These are phyloP conservation scores for Eupeodes latifasciatus DNA, from an alignment of 2,888 invertebrate genomes.

Conservation along the genomic window DNA sequence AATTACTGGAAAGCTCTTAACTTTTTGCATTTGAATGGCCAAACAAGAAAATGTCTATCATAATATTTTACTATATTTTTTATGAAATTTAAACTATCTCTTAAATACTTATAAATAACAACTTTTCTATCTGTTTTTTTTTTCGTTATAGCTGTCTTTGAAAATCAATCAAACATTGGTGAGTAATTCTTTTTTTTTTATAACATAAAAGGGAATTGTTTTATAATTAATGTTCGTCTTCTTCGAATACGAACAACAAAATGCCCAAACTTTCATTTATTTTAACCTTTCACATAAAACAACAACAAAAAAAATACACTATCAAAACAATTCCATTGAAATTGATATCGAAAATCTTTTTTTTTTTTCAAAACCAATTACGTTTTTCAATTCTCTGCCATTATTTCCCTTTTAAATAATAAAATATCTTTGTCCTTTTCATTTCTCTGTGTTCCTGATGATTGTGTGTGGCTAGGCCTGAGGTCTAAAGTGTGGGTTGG, in stretches of 20 bases:
- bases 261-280: not conserved
- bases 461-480: not conserved
- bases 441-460: not conserved
- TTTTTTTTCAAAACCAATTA: slow-evolving; percentile 21
- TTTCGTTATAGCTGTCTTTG: too few relatives aligned
- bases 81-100: too few relatives aligned
- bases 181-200: not conserved
- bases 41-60: too few relatives aligned
- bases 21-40: too few relatives aligned
- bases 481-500: too few relatives aligned
- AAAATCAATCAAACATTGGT: not conserved
- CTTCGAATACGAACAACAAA: not conserved
- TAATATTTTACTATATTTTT: too few relatives aligned
- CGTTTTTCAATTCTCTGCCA: slow-evolving; percentile 1
- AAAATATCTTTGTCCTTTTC: slow-evolving; percentile 14
- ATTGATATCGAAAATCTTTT: slow-evolving; percentile 15
- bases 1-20: too few relatives aligned
- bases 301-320: not conserved
- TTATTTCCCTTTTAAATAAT: slow-evolving; percentile 14
- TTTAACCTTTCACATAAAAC: not conserved
- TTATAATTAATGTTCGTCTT: slow-evolving; percentile 12
- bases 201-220: not conserved
- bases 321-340: slow-evolving; percentile 2
- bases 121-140: too few relatives aligned
- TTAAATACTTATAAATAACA: too few relatives aligned